Evolutionary conservation across 2,888 invertebrate species (phyloP), one percentile per base, ranked within the genome.

Genomic region (Macrophya annulata): DNA sequence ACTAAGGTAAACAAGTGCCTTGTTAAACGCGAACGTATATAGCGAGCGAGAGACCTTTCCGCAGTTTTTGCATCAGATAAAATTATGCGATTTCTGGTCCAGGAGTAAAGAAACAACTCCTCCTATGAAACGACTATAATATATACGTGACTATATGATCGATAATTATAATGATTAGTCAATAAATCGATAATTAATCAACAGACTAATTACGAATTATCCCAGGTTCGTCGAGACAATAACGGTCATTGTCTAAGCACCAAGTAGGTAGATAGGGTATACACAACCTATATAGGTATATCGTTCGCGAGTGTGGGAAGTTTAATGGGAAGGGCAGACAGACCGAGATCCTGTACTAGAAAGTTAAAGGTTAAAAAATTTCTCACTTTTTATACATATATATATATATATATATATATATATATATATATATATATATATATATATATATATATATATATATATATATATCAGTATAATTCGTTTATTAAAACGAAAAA

Each of bases 171-270:
- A 92, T 92, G 92, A 92, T 92, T 92, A 91, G 90, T 86, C 89
- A 91, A 91, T 92, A 91, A 91, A 92, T 92, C 91, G 92, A 91
- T 91, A 91, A 92, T 92, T 92, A 92, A 92, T 92, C 91, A 90
- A 91, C 86, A 89, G 89, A 88, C 90, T 92, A 92, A 92, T 92
- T 92, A 90, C 90, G 90, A 91, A 92, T 92, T 92, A 91, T 90
- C 88, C 86, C 88, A 86, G 62, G 62, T 68, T 68, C 81, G 86
- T 83, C 88, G 89, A 89, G 89, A 92, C 92, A 92, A 79, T 79
- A 62, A 17, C 79, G 43, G 55, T 77, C 77, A 77, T 77, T 77
- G 77, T 77, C 77, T 55, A 77, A 51, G 31, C 68, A 12, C 68
- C 37, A 37, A 31, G 25, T 15, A 31, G 68, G 37, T 68, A 68